Percentiles rank a stretch among this genome's conserved stretches.
Conservation (phyloP, 1,140 invertebrate genomes). For the Ganaspis sp. region DNA sequence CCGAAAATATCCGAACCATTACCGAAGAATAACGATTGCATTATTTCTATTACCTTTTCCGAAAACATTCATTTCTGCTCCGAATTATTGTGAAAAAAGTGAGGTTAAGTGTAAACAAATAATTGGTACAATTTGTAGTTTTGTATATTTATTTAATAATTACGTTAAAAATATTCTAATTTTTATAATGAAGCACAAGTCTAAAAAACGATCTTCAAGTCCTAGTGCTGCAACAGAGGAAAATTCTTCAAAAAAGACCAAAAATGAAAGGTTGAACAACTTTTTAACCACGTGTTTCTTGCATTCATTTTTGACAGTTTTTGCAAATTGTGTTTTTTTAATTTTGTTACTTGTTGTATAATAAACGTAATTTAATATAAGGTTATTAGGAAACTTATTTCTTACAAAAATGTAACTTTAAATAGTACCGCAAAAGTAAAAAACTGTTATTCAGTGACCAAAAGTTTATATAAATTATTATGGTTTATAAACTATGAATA, state of each 20-base stretch:
- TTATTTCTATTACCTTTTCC: neutral
- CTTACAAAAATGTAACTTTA: too few relatives aligned
- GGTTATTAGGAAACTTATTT: too few relatives aligned
- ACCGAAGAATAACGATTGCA: neutral
- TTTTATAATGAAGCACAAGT: constrained; percentile 10
- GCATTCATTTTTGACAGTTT: neutral
- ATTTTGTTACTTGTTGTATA: neutral
- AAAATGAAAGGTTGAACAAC: constrained; percentile 17
- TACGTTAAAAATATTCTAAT: neutral
- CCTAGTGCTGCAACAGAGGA: neutral
- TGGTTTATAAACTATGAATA: too few relatives aligned
- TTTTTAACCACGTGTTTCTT: constrained; percentile 9
- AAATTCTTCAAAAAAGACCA: neutral
- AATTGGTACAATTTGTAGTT: neutral
- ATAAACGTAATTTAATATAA: too few relatives aligned
- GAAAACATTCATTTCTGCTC: neutral
- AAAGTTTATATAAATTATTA: too few relatives aligned
- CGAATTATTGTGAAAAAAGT: neutral
- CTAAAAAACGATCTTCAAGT: constrained; percentile 10
- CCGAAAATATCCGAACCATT: too few relatives aligned
- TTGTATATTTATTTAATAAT: neutral
- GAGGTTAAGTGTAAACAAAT: constrained; percentile 18
- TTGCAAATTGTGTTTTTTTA: neutral
- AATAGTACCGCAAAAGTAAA: too few relatives aligned
- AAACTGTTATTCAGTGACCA: too few relatives aligned